These are phyloP conservation scores for Folsomia candida DNA, from an alignment of 2,888 invertebrate species.

Conservation along the genomic window DNA sequence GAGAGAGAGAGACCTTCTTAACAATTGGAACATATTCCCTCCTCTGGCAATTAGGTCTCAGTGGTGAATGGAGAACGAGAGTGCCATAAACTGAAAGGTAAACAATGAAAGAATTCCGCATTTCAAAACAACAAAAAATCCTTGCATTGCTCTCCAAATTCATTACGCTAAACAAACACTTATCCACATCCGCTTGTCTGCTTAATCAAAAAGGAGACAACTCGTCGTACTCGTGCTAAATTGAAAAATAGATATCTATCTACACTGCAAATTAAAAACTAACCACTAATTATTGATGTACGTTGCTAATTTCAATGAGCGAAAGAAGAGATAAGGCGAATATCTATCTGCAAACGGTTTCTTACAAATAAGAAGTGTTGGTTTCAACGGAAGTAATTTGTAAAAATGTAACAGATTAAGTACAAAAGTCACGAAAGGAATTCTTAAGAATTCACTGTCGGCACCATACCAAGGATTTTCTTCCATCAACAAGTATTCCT, in stretches of 20 bases:
- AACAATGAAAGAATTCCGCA: not conserved
- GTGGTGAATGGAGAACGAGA: not conserved
- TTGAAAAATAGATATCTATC: too few relatives aligned
- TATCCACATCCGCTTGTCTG: not conserved
- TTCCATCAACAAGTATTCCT: not conserved
- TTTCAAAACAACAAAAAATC: not conserved
- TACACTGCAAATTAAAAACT: too few relatives aligned
- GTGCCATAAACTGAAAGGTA: not conserved
- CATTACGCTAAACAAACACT: not conserved
- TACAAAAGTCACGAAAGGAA: not conserved
- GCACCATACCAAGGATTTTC: not conserved
- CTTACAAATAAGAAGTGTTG: not conserved
- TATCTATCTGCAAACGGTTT: too few relatives aligned
- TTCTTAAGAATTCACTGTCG: not conserved
- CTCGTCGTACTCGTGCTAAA: too few relatives aligned
- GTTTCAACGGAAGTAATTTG: not conserved
- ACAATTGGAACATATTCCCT: not conserved
- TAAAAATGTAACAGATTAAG: not conserved
- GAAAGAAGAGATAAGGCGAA: too few relatives aligned
- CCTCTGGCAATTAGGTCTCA: not conserved
- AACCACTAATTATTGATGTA: too few relatives aligned
- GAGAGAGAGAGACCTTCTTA: not conserved
- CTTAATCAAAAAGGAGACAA: too few relatives aligned
- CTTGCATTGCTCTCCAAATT: not conserved
- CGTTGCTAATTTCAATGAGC: too few relatives aligned